Evolutionary conservation across 2,888 invertebrate species (phyloP).

Genomic region (Lymantria monacha): DNA sequence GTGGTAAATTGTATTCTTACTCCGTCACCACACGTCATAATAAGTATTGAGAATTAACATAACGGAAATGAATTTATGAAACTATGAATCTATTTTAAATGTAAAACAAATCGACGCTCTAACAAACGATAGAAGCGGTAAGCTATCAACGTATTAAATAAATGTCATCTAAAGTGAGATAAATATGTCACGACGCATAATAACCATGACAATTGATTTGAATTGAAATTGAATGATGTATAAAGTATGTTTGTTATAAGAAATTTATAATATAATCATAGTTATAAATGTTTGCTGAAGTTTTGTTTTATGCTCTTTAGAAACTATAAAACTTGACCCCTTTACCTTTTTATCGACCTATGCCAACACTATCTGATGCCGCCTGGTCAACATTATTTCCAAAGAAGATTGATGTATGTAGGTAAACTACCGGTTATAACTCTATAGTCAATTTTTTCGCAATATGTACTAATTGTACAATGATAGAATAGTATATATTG

Average conservation of each 20-base stretch:
- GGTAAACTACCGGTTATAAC: no score
- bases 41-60: constrained; percentile 3
- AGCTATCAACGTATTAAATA: constrained; percentile 25
- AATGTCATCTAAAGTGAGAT: constrained; percentile 21
- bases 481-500: no score
- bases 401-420: no score
- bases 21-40: no score
- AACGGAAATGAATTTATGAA: constrained; percentile 24
- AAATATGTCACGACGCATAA: constrained; percentile 23
- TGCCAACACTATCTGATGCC: no score
- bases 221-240: background rate
- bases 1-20: no score
- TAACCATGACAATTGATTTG: constrained; percentile 14
- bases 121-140: constrained; percentile 8
- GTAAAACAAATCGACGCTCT: constrained; percentile 31
- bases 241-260: background rate
- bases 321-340: no score
- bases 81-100: constrained; percentile 24
- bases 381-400: no score
- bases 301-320: no score
- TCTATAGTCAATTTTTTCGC: no score
- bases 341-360: no score
- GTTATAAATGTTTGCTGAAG: background rate
- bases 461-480: no score
- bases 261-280: background rate